phyloP scores from a whole-genome alignment of 2,888 invertebrate genomes.

The Rhagophthalmus giganteus region DNA sequence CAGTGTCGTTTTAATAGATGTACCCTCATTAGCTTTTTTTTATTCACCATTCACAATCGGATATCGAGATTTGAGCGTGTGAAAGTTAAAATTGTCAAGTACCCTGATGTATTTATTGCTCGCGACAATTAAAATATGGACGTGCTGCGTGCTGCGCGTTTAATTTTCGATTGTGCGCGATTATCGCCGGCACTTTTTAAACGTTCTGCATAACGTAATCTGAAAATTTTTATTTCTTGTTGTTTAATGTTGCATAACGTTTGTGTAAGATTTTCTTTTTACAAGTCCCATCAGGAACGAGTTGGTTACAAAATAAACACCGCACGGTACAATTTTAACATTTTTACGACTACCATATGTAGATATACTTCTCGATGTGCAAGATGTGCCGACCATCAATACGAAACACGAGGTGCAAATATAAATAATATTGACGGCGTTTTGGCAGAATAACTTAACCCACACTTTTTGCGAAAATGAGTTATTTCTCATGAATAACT shows the following conservation, averaged over 20 bases:
- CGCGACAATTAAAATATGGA: slow-evolving; percentile 54
- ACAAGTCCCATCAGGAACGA: too few relatives aligned
- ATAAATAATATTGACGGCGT: too few relatives aligned
- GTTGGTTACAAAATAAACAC: too few relatives aligned
- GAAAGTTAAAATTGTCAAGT: slow-evolving; percentile 48
- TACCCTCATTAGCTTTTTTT: slow-evolving; percentile 52
- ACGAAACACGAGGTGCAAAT: too few relatives aligned
- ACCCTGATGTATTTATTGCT: slow-evolving; percentile 50
- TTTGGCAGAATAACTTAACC: too few relatives aligned
- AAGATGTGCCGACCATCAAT: too few relatives aligned
- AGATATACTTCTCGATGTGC: too few relatives aligned
- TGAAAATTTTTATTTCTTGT: neutral
- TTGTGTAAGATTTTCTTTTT: neutral
- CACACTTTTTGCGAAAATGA: too few relatives aligned
- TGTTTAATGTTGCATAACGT: neutral
- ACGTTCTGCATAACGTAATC: slow-evolving; percentile 1
- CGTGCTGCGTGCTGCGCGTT: slow-evolving; percentile 34
- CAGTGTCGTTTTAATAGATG: slow-evolving; percentile 53
- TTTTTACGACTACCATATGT: too few relatives aligned
- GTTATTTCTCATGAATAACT: too few relatives aligned
- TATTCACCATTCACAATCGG: slow-evolving; percentile 46
- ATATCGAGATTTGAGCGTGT: slow-evolving; percentile 52
- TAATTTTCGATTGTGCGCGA: slow-evolving; percentile 20
- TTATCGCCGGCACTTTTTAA: neutral
- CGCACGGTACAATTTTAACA: too few relatives aligned